These are phyloP conservation scores for Lymantria monacha DNA, from an alignment of 2,888 invertebrate species.

Conservation along the genomic window DNA sequence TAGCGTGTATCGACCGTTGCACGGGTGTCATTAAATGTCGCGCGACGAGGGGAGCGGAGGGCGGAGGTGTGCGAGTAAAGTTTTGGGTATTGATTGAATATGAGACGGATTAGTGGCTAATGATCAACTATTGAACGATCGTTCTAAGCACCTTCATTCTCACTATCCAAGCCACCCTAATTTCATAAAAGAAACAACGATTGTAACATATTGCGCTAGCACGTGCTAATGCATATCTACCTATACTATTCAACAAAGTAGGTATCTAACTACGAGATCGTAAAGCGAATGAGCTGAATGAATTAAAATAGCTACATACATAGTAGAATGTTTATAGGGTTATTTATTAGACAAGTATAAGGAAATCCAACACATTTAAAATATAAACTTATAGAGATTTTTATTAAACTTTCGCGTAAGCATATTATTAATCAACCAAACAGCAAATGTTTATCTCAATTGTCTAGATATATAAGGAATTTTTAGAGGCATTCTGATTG, in stretches of 20 bases:
- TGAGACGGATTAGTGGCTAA: conserved; percentile 80
- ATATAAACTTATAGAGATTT: too few species aligned
- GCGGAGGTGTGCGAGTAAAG: conserved; percentile 80
- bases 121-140: conserved; percentile 73
- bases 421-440: too few species aligned
- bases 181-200: not conserved
- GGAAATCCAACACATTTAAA: too few species aligned
- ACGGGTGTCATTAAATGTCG: conserved; percentile 83
- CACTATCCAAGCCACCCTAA: conserved; percentile 2
- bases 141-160: conserved; percentile 60
- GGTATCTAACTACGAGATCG: conserved; percentile 26
- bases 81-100: conserved; percentile 83
- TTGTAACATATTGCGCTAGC: not conserved
- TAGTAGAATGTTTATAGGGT: not conserved
- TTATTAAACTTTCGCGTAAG: too few species aligned
- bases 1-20: conserved; percentile 62
- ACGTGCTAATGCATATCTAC: conserved; percentile 5
- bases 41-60: conserved; percentile 75
- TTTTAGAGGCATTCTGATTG: too few species aligned
- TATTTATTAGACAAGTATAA: too few species aligned
- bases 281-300: conserved; percentile 33
- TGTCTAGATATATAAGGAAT: too few species aligned
- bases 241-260: conserved; percentile 11
- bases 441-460: too few species aligned
- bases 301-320: conserved; percentile 26